Conservation (phyloP, 2,797 vertebrate species). For the Sebastes nivosus region DNA sequence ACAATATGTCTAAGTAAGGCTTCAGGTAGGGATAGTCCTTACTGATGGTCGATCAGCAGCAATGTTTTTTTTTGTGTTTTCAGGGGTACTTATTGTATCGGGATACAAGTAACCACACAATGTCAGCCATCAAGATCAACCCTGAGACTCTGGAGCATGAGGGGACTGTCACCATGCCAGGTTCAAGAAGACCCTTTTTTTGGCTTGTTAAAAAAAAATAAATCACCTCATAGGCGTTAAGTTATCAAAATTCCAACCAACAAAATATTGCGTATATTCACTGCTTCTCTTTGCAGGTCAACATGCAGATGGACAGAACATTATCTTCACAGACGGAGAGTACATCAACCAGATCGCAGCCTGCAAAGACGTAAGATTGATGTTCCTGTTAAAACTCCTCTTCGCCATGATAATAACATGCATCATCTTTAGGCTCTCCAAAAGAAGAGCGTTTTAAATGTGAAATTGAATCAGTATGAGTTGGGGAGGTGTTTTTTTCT, state of each 20-base stretch:
- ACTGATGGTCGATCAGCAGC: neutral
- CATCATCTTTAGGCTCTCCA: neutral
- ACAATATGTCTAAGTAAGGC: neutral
- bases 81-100: slow-evolving; percentile 96
- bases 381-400: neutral
- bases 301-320: slow-evolving; percentile 95
- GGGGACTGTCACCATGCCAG: slow-evolving; percentile 93
- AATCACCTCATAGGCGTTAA: neutral
- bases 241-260: neutral
- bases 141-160: slow-evolving; percentile 98
- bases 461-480: neutral
- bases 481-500: neutral
- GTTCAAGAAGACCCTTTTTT: slow-evolving; percentile 68
- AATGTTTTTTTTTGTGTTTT: slow-evolving; percentile 5
- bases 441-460: neutral
- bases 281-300: slow-evolving; percentile 83
- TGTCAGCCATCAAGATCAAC: slow-evolving; percentile 97
- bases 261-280: neutral
- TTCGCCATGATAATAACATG: neutral
- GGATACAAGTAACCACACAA: slow-evolving; percentile 92
- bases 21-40: neutral
- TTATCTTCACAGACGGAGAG: slow-evolving; percentile 98
- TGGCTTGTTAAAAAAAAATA: neutral
- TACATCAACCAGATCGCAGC: slow-evolving; percentile 99
- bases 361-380: slow-evolving; percentile 93